Evolutionary conservation across 2,113 vertebrate species (phyloP).

Genomic region (Ceyx cyanopectus): DNA sequence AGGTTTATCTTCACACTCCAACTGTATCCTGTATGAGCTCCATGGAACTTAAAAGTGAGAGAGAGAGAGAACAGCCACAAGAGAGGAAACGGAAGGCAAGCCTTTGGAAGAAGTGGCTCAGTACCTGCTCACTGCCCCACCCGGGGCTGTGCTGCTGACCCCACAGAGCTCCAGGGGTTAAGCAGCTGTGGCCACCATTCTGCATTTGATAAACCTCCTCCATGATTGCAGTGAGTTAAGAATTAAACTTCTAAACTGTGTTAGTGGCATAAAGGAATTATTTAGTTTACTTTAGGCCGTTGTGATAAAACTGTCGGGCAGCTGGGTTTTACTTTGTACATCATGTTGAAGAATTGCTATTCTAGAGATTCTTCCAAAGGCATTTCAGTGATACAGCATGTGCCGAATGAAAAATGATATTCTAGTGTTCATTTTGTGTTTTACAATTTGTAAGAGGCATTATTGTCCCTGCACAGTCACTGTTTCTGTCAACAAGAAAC

Average conservation of each 20-base stretch:
- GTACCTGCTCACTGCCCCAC: background rate
- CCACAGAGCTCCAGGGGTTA: rapidly evolving
- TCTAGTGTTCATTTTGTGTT: background rate
- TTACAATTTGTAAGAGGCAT: background rate
- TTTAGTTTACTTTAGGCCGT: background rate
- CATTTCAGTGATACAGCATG: background rate
- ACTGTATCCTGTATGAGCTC: slow-evolving; percentile 79
- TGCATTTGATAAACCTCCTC: background rate
- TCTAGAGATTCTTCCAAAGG: background rate
- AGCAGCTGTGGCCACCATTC: background rate
- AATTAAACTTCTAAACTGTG: background rate
- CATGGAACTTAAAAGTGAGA: slow-evolving; percentile 64
- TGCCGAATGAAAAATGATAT: background rate
- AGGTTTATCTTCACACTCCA: slow-evolving; percentile 81
- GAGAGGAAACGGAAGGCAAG: slow-evolving; percentile 49
- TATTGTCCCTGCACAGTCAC: too few relatives aligned
- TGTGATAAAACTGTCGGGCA: background rate
- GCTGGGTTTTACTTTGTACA: background rate
- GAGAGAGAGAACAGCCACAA: background rate
- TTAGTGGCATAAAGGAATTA: background rate
- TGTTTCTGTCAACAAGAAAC: background rate
- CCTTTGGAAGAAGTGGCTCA: background rate
- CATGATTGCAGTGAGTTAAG: background rate
- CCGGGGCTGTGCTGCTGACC: rapidly evolving
- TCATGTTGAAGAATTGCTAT: background rate